phyloP scores from a whole-genome alignment of 2,888 invertebrate species.

The Calliopum simillimum region DNA sequence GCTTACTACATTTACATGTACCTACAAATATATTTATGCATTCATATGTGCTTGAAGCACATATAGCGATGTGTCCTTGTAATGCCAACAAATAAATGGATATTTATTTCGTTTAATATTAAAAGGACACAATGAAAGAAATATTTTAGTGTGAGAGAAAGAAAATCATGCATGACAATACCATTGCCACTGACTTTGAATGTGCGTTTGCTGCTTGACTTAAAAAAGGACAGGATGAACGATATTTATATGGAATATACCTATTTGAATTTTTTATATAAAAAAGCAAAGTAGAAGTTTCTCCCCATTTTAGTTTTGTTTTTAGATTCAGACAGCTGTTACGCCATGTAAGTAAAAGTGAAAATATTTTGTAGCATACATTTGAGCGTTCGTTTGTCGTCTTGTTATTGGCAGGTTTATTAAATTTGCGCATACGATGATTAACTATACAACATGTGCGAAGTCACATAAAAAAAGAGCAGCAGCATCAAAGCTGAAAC shows the following conservation, averaged over 20 bases:
- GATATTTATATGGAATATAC: not conserved
- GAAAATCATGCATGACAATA: slow-evolving; percentile 9
- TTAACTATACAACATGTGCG: not conserved
- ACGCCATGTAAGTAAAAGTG: no score
- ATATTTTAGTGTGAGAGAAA: not conserved
- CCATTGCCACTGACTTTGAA: slow-evolving; percentile 18
- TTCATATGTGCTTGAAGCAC: not conserved
- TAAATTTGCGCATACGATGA: slow-evolving; percentile 20
- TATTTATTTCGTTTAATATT: slow-evolving; percentile 34
- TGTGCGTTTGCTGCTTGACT: not conserved
- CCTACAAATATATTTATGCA: not conserved
- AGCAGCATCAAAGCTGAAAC: slow-evolving; percentile 13
- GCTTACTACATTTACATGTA: slow-evolving; percentile 8
- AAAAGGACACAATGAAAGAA: slow-evolving; percentile 10
- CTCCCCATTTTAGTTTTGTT: no score
- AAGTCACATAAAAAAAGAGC: not conserved
- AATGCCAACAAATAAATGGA: slow-evolving; percentile 16
- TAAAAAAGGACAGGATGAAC: not conserved
- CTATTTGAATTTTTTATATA: no score
- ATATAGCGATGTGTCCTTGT: not conserved
- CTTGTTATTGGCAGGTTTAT: slow-evolving; percentile 15
- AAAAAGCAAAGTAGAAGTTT: no score
- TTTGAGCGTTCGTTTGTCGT: not conserved
- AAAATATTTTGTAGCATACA: not conserved
- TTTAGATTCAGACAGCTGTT: not conserved